Evolutionary conservation across 2,797 vertebrate species (phyloP).

Genomic region (Rhodeus uyekii): DNA sequence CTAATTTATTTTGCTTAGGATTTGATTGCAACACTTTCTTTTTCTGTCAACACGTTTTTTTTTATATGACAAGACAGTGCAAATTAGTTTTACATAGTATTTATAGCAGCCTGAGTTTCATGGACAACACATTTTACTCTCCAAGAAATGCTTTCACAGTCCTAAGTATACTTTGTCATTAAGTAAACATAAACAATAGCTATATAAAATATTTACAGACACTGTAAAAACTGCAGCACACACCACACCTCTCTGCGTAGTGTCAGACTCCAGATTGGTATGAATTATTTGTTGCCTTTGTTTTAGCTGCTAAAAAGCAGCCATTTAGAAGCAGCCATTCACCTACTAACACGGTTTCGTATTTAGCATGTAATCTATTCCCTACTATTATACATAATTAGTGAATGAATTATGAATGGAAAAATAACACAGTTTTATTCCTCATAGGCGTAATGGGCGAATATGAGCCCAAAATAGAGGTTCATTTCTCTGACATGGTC

Average conservation of each 20-base stretch:
- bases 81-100: not conserved
- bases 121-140: constrained; percentile 57
- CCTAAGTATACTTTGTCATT: constrained; percentile 66
- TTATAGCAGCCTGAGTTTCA: not conserved
- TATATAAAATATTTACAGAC: constrained; percentile 78
- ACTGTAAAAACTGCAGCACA: constrained; percentile 62
- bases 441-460: constrained; percentile 91
- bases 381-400: not conserved
- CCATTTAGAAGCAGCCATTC: not conserved
- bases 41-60: no score
- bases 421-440: constrained; percentile 56
- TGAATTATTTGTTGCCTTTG: constrained; percentile 64
- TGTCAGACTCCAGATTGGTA: constrained; percentile 52
- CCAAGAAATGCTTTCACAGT: constrained; percentile 61
- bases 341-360: not conserved
- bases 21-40: constrained; percentile 15
- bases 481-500: constrained; percentile 93
- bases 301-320: constrained; percentile 64
- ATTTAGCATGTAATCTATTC: not conserved
- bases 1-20: not conserved
- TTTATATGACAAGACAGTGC: not conserved
- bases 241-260: constrained; percentile 29
- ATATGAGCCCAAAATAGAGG: constrained; percentile 99
- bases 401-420: constrained; percentile 70
- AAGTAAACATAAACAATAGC: constrained; percentile 70